Conservation (phyloP, 1,140 invertebrate genomes). For the Lineus longissimus region DNA sequence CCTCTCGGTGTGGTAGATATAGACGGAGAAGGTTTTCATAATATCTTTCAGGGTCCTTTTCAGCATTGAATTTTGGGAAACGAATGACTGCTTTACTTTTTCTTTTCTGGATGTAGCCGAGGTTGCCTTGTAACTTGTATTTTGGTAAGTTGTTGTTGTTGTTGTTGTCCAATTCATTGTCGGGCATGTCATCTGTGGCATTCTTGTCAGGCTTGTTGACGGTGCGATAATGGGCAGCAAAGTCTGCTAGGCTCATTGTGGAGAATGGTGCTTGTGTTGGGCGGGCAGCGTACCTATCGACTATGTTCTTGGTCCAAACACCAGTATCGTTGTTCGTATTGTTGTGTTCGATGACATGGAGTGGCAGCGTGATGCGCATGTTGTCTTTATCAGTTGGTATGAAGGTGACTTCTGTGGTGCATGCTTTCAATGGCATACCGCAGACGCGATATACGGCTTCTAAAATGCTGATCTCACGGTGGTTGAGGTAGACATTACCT, state of each 20-base stretch:
- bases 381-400: background rate
- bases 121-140: constrained; percentile 12
- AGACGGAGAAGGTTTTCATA: constrained; percentile 14
- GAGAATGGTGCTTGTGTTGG: constrained; percentile 9
- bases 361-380: constrained; percentile 6
- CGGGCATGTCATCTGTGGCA: background rate
- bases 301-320: constrained; percentile 14
- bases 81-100: constrained; percentile 7
- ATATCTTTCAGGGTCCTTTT: constrained; percentile 8
- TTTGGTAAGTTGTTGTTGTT: no score
- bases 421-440: constrained; percentile 14
- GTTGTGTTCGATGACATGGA: background rate
- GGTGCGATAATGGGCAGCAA: constrained; percentile 16
- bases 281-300: constrained; percentile 13
- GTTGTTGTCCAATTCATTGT: no score
- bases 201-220: constrained; percentile 10
- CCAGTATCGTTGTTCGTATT: constrained; percentile 8
- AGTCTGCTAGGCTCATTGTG: constrained; percentile 18
- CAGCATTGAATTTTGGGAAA: constrained; percentile 11
- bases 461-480: constrained; percentile 17
- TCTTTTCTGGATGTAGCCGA: constrained; percentile 17
- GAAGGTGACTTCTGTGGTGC: constrained; percentile 12
- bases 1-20: constrained; percentile 11
- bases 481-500: constrained; percentile 14
- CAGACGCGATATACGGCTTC: constrained; percentile 17